Conservation (phyloP, 2,888 invertebrate genomes). For the Sminthurides aquaticus region DNA sequence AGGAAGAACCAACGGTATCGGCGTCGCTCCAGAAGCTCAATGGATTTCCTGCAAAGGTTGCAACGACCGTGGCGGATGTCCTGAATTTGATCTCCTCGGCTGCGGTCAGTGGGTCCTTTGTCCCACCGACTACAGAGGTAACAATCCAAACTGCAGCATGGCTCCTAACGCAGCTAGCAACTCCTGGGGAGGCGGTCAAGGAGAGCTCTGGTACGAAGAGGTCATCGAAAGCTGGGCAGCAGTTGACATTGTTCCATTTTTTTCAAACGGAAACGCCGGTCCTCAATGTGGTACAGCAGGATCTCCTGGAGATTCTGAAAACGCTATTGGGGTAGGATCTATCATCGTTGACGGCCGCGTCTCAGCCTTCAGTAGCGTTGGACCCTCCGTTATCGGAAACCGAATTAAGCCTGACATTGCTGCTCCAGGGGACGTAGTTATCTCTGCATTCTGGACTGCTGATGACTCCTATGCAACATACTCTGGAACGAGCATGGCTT, state of each 20-base stretch:
- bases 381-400: constrained; percentile 10
- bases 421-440: constrained; percentile 16
- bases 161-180: too few relatives aligned
- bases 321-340: constrained; percentile 19
- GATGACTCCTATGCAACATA: constrained; percentile 18
- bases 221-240: too few relatives aligned
- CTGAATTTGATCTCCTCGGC: neutral
- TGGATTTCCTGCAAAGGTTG: constrained; percentile 5
- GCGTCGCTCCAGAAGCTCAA: too few relatives aligned
- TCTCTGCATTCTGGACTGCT: constrained; percentile 12
- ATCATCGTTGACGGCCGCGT: neutral
- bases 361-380: constrained; percentile 15
- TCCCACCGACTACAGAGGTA: neutral
- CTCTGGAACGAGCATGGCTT: constrained; percentile 19
- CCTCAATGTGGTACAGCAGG: constrained; percentile 15
- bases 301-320: constrained; percentile 13
- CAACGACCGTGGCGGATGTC: neutral
- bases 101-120: constrained; percentile 1
- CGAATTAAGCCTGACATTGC: constrained; percentile 18
- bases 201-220: too few relatives aligned
- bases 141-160: neutral
- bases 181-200: too few relatives aligned
- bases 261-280: too few relatives aligned
- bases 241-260: too few relatives aligned
- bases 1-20: constrained; percentile 19